phyloP scores from a whole-genome alignment of 2,888 invertebrate species.

The Melipona beecheii region DNA sequence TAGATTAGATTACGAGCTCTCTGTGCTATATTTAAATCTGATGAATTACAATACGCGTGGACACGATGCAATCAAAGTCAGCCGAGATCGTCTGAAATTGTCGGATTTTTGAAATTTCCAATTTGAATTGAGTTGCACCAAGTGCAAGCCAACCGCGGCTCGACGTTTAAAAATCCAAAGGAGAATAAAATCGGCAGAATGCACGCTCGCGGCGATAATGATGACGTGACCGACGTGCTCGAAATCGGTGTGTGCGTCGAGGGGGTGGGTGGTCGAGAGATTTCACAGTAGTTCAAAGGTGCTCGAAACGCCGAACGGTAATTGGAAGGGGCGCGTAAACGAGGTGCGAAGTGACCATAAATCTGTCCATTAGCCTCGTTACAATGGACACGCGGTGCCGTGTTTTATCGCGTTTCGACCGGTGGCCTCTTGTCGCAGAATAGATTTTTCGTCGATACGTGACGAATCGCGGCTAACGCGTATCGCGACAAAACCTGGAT shows the following conservation, averaged over 20 bases:
- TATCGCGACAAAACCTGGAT: constrained; percentile 55
- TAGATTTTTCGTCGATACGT: constrained; percentile 64
- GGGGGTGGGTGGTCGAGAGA: not conserved
- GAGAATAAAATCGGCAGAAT: not conserved
- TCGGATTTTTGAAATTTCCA: too few relatives aligned
- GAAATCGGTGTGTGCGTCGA: not conserved
- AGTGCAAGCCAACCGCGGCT: not conserved
- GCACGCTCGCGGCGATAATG: too few relatives aligned
- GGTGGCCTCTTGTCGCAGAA: constrained; percentile 29
- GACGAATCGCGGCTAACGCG: constrained; percentile 58
- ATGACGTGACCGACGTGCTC: not conserved
- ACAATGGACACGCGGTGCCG: constrained; percentile 52
- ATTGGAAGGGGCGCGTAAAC: constrained; percentile 44
- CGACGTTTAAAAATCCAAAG: too few relatives aligned
- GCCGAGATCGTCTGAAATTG: too few relatives aligned
- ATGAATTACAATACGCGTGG: too few relatives aligned
- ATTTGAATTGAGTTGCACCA: too few relatives aligned
- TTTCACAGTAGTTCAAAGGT: constrained; percentile 37
- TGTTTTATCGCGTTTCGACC: constrained; percentile 64
- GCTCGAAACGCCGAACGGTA: constrained; percentile 13
- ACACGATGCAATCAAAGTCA: too few relatives aligned
- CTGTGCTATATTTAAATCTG: too few relatives aligned
- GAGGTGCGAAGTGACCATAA: constrained; percentile 56
- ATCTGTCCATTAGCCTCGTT: constrained; percentile 55
- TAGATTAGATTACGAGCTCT: too few relatives aligned